A percentile compares a stretch with the other conserved stretches of the same genome.
These are phyloP conservation scores for Naja naja DNA, from an alignment of 2,113 vertebrate genomes.

Conservation along the genomic window DNA sequence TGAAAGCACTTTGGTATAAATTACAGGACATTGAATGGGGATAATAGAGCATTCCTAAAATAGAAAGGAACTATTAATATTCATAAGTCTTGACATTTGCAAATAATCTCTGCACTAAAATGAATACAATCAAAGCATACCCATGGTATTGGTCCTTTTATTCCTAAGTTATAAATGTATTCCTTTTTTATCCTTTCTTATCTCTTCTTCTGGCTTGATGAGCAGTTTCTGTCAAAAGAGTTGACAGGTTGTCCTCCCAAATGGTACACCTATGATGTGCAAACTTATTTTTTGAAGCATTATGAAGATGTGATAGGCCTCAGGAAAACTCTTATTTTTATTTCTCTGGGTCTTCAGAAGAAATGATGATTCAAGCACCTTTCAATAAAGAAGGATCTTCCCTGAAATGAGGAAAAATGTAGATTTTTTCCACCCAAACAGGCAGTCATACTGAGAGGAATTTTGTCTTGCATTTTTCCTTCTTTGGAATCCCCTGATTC, in stretches of 20 bases:
- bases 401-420: slow-evolving; percentile 14
- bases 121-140: slow-evolving; percentile 39
- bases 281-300: slow-evolving; percentile 20
- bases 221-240: slow-evolving; percentile 54
- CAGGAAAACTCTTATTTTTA: slow-evolving; percentile 13
- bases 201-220: slow-evolving; percentile 48
- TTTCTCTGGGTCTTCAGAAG: slow-evolving; percentile 5
- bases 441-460: background rate
- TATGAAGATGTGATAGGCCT: slow-evolving; percentile 23
- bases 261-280: slow-evolving; percentile 49
- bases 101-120: slow-evolving; percentile 24
- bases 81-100: slow-evolving; percentile 47
- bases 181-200: slow-evolving; percentile 46
- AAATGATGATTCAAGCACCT: slow-evolving; percentile 23
- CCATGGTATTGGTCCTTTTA: slow-evolving; percentile 30
- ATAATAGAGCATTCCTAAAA: slow-evolving; percentile 27
- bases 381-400: background rate
- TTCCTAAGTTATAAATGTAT: slow-evolving; percentile 27
- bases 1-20: background rate
- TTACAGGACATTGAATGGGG: slow-evolving; percentile 14
- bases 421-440: background rate
- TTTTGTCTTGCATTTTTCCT: background rate
- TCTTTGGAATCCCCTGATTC: background rate
- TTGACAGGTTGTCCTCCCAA: slow-evolving; percentile 36
- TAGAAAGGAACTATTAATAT: slow-evolving; percentile 46